These are phyloP conservation scores for Callaeas wilsoni DNA, from an alignment of 2,113 vertebrate genomes.

Conservation along the genomic window DNA sequence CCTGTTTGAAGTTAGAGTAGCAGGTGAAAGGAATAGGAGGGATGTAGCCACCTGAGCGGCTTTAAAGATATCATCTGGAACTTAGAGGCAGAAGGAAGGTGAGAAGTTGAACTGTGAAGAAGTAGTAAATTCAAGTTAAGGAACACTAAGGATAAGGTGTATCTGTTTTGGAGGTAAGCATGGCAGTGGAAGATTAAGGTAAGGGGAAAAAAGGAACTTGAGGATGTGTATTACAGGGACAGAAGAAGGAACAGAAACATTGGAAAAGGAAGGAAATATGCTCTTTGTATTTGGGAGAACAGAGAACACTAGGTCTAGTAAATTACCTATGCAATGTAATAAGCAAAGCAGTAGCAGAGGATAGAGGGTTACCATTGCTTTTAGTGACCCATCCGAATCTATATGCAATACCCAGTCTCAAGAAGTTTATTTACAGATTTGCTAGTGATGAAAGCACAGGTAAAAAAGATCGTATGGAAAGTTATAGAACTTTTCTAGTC, in stretches of 20 bases:
- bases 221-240: background rate
- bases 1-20: background rate
- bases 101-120: background rate
- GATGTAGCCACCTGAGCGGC: background rate
- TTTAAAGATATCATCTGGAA: background rate
- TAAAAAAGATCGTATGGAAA: background rate
- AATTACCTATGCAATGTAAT: background rate
- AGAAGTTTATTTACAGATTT: background rate
- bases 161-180: background rate
- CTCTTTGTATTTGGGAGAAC: background rate
- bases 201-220: background rate
- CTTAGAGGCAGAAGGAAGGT: background rate
- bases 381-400: background rate
- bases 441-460: background rate
- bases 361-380: background rate
- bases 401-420: background rate
- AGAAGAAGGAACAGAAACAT: background rate
- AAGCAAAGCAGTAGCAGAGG: background rate
- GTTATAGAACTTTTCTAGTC: background rate
- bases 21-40: background rate
- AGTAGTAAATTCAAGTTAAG: background rate
- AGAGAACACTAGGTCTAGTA: background rate
- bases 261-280: background rate
- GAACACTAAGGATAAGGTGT: background rate
- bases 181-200: background rate